Percentiles rank a stretch among this genome's conserved stretches.
Evolutionary conservation across 2,888 invertebrate species (phyloP).

Genomic region (Spilarctia lutea): DNA sequence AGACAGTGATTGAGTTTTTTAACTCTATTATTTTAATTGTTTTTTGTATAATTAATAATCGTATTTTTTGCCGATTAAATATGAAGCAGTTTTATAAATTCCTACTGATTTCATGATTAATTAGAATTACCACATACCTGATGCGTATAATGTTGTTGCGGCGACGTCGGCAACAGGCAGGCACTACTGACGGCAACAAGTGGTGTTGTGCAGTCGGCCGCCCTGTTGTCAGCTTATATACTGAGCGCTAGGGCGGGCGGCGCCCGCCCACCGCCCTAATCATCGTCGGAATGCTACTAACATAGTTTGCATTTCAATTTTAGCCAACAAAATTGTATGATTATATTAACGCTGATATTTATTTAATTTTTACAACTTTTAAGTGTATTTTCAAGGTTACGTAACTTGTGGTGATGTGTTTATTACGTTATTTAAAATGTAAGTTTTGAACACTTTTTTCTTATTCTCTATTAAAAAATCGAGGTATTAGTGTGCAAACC

Average conservation of each 20-base stretch:
- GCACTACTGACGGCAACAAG: constrained; percentile 75
- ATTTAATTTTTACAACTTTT: constrained; percentile 27
- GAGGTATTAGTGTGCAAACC: not conserved
- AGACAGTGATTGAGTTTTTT: not conserved
- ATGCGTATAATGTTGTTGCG: constrained; percentile 60
- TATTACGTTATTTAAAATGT: not conserved
- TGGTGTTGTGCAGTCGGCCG: constrained; percentile 81
- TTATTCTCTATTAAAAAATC: too few relatives aligned
- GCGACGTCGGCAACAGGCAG: constrained; percentile 70
- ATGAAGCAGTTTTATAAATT: not conserved
- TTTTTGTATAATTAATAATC: not conserved
- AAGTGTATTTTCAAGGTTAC: not conserved
- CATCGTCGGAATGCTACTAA: constrained; percentile 70
- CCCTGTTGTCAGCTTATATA: constrained; percentile 78
- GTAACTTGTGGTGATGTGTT: constrained; percentile 11
- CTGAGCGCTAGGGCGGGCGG: constrained; percentile 52
- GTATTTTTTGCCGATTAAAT: not conserved
- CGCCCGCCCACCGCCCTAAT: constrained; percentile 80
- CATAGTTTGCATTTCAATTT: constrained; percentile 81
- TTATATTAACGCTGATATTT: constrained; percentile 45
- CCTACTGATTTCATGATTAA: not conserved
- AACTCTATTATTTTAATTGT: not conserved
- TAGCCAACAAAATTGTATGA: constrained; percentile 67
- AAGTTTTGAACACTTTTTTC: not conserved
- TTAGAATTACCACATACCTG: constrained; percentile 69